Conservation (phyloP, 1,140 invertebrate genomes). For the Goniozus legneri region DNA sequence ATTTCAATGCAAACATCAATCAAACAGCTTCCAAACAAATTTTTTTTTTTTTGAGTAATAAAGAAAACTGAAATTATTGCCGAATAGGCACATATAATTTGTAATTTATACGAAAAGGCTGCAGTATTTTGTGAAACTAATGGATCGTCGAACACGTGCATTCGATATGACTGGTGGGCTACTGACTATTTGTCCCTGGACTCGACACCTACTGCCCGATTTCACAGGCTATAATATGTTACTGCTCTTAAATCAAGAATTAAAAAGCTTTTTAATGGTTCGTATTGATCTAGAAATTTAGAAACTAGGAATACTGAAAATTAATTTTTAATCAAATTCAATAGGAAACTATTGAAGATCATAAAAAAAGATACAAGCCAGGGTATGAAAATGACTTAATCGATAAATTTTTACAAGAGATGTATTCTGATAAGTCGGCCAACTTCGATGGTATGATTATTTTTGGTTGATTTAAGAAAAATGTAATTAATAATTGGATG, state of each 20-base stretch:
- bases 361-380: slow-evolving; percentile 54
- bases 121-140: slow-evolving; percentile 59
- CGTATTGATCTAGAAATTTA: slow-evolving; percentile 21
- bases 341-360: slow-evolving; percentile 61
- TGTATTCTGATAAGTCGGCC: slow-evolving; percentile 52
- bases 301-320: too few species aligned
- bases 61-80: neutral
- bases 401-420: slow-evolving; percentile 72
- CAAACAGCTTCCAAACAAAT: neutral
- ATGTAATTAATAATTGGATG: neutral
- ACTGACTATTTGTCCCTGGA: slow-evolving; percentile 67
- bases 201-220: slow-evolving; percentile 66
- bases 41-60: neutral
- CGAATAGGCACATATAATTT: neutral
- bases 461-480: neutral
- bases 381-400: slow-evolving; percentile 66
- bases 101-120: slow-evolving; percentile 50
- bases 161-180: slow-evolving; percentile 71
- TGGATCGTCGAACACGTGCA: slow-evolving; percentile 60
- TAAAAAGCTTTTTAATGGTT: slow-evolving; percentile 59
- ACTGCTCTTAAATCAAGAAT: slow-evolving; percentile 59
- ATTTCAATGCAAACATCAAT: neutral
- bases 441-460: slow-evolving; percentile 57
- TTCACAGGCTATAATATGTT: slow-evolving; percentile 67
- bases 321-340: slow-evolving; percentile 1